Base-by-base conservation (phyloP, 1,140 invertebrate genomes). In the Gyrodactylus salaris region DNA sequence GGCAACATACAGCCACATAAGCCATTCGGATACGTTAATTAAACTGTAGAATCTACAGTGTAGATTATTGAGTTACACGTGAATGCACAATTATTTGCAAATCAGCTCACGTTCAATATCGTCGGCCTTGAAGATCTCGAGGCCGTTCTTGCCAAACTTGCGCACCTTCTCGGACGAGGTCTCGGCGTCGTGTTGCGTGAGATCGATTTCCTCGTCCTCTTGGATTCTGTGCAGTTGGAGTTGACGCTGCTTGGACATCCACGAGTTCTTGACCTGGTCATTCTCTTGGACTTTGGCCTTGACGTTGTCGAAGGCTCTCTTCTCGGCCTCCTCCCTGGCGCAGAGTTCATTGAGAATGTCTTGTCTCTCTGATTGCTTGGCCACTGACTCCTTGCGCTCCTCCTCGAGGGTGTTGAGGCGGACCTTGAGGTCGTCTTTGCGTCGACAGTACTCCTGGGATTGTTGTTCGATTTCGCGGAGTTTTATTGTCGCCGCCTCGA, bases 171-270 rank as follows among this genome's bases (percentile, higher is more conserved):
- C n/a, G n/a, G 34, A n/a, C 34, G 21, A 20, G 69, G 21, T 26
- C 69, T 7, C 2, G 7, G 69, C 69, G 7, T 70, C 21, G 7
- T 7, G 23, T 26, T 26, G 69, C 7, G 34, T 54, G 7, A 16
- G 7, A 70, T 7, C 69, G 2, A 25, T 26, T 7, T 70, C 69
- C 7, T 70, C 69, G 7, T 70, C 69, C 2, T 70, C 69, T 26
- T 70, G 7, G 26, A 70, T 70, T 26, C 21, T 24, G 69, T 70
- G 69, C 69, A 70, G 21, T 22, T 70, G 69, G 23, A 70, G 69
- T 22, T 70, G 69, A 20, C 26, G 69, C 21, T 25, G 69, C 21
- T 70, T 26, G 7, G 7, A 22, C 2, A 25, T 7, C 69, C 69
- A 70, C 20, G 23, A 24, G 69, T 26, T 24, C 21, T 26, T 24